Conservation (phyloP, 2,888 invertebrate genomes). For the Drosophila rellima region DNA sequence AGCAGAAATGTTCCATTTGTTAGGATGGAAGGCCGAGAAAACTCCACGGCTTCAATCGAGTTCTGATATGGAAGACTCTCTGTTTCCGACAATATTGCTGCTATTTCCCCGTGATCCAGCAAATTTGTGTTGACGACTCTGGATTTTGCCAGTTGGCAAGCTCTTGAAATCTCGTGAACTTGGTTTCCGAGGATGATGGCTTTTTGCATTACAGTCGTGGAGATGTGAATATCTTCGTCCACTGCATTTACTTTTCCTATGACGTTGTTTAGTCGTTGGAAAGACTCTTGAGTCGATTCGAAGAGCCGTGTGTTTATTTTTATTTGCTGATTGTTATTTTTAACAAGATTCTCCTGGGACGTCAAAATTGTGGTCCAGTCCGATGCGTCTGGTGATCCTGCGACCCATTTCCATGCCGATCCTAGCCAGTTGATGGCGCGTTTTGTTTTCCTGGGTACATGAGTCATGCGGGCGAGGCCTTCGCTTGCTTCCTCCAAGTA, state of each 20-base stretch:
- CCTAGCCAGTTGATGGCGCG: constrained; percentile 4
- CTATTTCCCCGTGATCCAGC: constrained; percentile 5
- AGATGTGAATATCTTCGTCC: no score
- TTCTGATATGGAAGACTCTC: constrained; percentile 4
- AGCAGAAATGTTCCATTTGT: constrained; percentile 2
- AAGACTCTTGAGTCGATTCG: constrained; percentile 4
- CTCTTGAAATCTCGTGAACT: neutral
- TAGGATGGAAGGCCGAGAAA: constrained; percentile 1
- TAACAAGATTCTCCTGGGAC: neutral
- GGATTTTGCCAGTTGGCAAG: constrained; percentile 13
- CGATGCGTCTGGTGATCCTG: no score
- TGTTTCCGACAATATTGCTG: neutral
- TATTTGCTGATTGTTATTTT: neutral
- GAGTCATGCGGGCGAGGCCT: neutral
- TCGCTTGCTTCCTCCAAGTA: constrained; percentile 2
- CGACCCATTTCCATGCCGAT: constrained; percentile 10
- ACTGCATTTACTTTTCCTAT: no score
- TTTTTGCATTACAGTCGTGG: neutral
- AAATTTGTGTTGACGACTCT: constrained; percentile 5
- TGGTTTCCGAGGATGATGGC: neutral
- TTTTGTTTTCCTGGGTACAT: neutral
- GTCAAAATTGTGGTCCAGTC: constrained; percentile 4
- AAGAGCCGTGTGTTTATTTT: constrained; percentile 5
- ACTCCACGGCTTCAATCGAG: constrained; percentile 1
- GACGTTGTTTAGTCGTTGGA: constrained; percentile 4